Conservation (phyloP, 2,797 vertebrate species). For the Odontamblyopus lacepedii region DNA sequence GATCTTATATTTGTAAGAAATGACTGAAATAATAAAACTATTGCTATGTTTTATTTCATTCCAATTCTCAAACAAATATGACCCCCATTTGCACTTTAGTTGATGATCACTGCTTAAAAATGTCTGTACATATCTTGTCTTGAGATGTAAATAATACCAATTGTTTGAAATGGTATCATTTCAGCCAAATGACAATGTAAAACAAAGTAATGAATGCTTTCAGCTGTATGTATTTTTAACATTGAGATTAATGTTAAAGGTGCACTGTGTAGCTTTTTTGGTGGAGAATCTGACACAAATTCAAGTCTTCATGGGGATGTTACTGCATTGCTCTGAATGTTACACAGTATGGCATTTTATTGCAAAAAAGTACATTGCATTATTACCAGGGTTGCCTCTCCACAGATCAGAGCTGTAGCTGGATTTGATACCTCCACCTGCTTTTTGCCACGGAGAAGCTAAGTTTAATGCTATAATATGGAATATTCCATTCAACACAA, state of each 20-base stretch:
- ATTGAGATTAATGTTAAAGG: neutral
- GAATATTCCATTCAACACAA: too few relatives aligned
- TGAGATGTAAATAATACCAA: neutral
- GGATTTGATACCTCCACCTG: neutral
- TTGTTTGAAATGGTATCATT: neutral
- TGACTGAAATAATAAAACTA: neutral
- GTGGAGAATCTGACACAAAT: neutral
- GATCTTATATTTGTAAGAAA: too few relatives aligned
- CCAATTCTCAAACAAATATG: neutral
- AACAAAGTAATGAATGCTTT: slow-evolving; percentile 1
- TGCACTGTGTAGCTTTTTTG: neutral
- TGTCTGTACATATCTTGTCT: neutral
- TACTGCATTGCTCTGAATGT: neutral
- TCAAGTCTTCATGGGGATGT: neutral
- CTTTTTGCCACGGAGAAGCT: neutral
- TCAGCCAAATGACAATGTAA: neutral
- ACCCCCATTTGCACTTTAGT: neutral
- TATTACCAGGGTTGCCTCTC: too few relatives aligned
- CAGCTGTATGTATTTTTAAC: neutral
- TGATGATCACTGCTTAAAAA: neutral
- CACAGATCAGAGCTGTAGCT: too few relatives aligned
- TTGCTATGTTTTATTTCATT: neutral
- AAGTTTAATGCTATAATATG: neutral
- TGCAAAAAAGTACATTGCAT: too few relatives aligned
- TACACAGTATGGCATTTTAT: neutral